These are phyloP conservation scores for Lethenteron reissneri DNA, from an alignment of 2,113 vertebrate species.

Conservation along the genomic window DNA sequence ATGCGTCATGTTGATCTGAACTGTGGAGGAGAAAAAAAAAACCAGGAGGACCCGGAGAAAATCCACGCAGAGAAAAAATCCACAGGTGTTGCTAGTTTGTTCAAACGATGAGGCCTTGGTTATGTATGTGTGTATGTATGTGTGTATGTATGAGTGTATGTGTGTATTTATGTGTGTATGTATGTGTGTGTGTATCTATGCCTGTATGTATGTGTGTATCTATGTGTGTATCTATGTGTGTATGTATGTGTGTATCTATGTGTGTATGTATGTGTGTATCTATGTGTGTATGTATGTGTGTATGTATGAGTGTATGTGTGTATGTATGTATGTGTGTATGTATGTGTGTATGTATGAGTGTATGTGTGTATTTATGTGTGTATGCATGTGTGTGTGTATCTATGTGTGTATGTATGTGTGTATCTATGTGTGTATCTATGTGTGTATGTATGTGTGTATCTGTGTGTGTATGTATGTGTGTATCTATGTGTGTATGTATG, in stretches of 20 bases:
- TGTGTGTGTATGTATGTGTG: background rate
- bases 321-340: background rate
- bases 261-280: background rate
- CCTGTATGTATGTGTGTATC: background rate
- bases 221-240: background rate
- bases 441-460: background rate
- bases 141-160: background rate
- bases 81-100: too few species aligned
- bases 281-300: background rate
- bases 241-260: background rate
- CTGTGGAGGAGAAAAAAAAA: background rate
- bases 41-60: background rate
- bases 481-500: background rate
- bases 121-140: too few species aligned
- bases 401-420: background rate
- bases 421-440: background rate
- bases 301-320: background rate
- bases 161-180: background rate
- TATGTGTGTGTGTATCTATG: background rate
- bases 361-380: background rate
- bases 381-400: background rate
- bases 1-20: background rate
- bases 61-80: too few species aligned
- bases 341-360: background rate
- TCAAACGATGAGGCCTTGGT: too few species aligned